These are phyloP conservation scores for Lithophane socia DNA, from an alignment of 2,888 invertebrate genomes.

Conservation along the genomic window DNA sequence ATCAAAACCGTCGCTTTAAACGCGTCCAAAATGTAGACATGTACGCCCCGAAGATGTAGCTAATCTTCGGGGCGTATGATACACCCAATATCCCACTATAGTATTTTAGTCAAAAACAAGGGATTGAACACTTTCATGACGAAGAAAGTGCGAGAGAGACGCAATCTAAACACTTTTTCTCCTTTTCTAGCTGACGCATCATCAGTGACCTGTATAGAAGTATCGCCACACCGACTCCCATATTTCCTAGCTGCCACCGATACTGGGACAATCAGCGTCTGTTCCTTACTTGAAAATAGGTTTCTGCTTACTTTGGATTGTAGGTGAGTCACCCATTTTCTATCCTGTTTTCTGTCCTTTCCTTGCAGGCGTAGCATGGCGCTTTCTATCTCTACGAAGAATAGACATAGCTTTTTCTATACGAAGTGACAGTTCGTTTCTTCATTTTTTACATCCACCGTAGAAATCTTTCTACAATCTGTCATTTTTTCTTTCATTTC, in stretches of 20 bases:
- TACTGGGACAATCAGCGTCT: slow-evolving; percentile 80
- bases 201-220: slow-evolving; percentile 77
- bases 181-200: slow-evolving; percentile 76
- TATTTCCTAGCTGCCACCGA: slow-evolving; percentile 84
- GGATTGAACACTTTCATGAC: not conserved
- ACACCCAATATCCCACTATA: not conserved
- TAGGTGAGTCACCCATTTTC: slow-evolving; percentile 69
- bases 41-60: no score
- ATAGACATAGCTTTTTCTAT: no score
- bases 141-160: not conserved
- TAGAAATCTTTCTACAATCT: no score
- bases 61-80: not conserved
- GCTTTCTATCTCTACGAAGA: no score
- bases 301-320: slow-evolving; percentile 85
- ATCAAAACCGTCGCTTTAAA: not conserved
- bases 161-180: not conserved
- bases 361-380: no score
- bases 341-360: no score
- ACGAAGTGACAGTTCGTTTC: no score
- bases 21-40: not conserved
- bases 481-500: no score
- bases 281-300: slow-evolving; percentile 78
- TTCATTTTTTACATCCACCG: no score
- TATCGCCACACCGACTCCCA: slow-evolving; percentile 75
- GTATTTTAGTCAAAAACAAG: not conserved